phyloP scores from a whole-genome alignment of 1,140 invertebrate genomes.

The Cotesia glomerata region DNA sequence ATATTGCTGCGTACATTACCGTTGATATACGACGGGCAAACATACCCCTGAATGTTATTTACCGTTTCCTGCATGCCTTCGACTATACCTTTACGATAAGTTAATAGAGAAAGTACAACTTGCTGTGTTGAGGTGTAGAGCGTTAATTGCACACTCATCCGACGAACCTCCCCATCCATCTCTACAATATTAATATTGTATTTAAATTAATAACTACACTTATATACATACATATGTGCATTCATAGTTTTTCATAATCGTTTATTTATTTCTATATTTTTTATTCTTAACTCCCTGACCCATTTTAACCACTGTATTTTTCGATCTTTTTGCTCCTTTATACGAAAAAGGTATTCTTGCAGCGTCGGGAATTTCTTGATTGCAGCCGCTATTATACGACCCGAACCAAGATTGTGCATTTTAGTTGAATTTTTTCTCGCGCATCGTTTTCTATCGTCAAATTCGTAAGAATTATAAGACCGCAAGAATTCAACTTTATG shows the following conservation, averaged over 20 bases:
- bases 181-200: background rate
- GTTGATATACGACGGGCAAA: conserved; percentile 43
- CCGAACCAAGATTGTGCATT: conserved; percentile 12
- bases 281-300: background rate
- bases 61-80: conserved; percentile 34
- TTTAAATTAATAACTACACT: background rate
- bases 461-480: background rate
- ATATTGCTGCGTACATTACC: conserved; percentile 24
- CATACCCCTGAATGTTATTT: conserved; percentile 47
- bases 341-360: conserved; percentile 10
- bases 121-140: background rate
- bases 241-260: background rate
- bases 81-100: conserved; percentile 42
- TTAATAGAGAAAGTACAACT: conserved; percentile 44
- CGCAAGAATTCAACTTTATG: background rate
- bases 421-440: background rate
- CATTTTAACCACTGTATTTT: background rate
- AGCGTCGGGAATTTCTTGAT: conserved; percentile 9
- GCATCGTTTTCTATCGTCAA: background rate
- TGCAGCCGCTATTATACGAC: background rate
- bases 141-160: conserved; percentile 33
- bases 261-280: background rate
- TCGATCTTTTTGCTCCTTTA: background rate
- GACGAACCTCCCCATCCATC: conserved; percentile 9
- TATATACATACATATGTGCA: background rate